Base-by-base conservation (phyloP, 2,797 vertebrate species). In the Vespertilio murinus region DNA sequence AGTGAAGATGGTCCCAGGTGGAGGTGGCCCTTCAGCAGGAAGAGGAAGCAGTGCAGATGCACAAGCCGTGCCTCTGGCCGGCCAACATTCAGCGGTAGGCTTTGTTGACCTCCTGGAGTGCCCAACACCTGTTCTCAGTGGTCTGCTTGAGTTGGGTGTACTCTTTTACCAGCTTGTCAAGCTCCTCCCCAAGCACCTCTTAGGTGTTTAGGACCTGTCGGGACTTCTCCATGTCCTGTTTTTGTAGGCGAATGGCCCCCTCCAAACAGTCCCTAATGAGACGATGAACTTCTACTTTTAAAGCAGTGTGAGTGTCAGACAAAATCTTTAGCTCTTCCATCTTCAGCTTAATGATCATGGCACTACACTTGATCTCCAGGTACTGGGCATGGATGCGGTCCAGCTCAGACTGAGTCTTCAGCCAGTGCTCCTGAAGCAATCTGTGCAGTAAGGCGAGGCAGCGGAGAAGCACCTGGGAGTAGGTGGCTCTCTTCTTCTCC, bases 311-410 rank as follows among this genome's bases (percentile, higher is more conserved):
- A 0, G 98, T 99, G 90, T 99, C 98, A 78, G 98, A 96, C 90
- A 99, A 98, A 92, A 99, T 97, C 94, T 98, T 98, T 38, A 99
- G 97, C 97, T 99, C 98, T 97, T 99, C 99, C 28, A 98, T 97
- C 89, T 99, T 98, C 88, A 99, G 98, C 97, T 99, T 99, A 88
- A 99, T 98, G 81, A 98, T 97, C 96, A 99, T 98, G 75, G 99
- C 98, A 77, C 98, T 98, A 97, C 98, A 99, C 97, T 99, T 99
- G 65, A 98, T 98, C 94, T 99, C 99, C 93, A 99, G 97, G 97
- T 99, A 99, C 59, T 98, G 98, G 5, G 99, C 96, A 88, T 98
- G 99, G 94, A 98, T 98, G 20, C 70, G 87, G 95, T 99, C 99
- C 20, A 99, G 84, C n/a, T 99, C 98, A 3, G 98, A 98, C 97